These are phyloP conservation scores for Lindbergichthys nudifrons DNA, from an alignment of 2,797 vertebrate genomes.

Conservation along the genomic window DNA sequence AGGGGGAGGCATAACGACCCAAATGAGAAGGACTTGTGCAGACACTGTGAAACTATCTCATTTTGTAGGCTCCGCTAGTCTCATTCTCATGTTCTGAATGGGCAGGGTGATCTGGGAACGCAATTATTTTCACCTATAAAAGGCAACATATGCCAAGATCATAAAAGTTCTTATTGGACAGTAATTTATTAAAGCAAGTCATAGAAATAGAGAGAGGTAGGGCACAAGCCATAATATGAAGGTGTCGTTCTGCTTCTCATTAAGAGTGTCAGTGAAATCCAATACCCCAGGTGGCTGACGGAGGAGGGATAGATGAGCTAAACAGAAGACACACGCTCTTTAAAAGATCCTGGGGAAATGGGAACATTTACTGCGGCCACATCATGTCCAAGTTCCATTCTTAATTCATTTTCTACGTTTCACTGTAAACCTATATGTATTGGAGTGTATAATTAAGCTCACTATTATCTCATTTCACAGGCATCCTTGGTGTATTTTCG, in stretches of 20 bases:
- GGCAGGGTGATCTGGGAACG: conserved; percentile 93
- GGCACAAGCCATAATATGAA: conserved; percentile 72
- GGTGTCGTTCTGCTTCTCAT: conserved; percentile 77
- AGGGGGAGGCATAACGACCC: conserved; percentile 84
- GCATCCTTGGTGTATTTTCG: conserved; percentile 9
- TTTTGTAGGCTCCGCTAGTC: conserved; percentile 85
- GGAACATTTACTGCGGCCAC: conserved; percentile 51
- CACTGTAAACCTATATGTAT: conserved; percentile 31
- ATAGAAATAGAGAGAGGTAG: conserved; percentile 78
- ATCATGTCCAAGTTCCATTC: conserved; percentile 31
- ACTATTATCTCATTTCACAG: conserved; percentile 28
- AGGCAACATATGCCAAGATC: conserved; percentile 98
- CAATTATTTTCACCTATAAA: conserved; percentile 98
- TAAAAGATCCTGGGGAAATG: conserved; percentile 67
- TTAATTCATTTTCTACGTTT: conserved; percentile 30
- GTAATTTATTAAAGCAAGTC: conserved; percentile 91
- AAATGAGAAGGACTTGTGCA: conserved; percentile 96
- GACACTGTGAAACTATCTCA: conserved; percentile 96
- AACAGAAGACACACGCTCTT: conserved; percentile 64
- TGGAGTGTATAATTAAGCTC: conserved; percentile 48
- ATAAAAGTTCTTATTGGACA: conserved; percentile 96
- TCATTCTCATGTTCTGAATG: conserved; percentile 93
- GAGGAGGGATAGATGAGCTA: conserved; percentile 56
- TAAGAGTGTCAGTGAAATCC: conserved; percentile 73
- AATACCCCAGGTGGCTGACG: conserved; percentile 67